These are phyloP conservation scores for Diachasmimorpha longicaudata DNA, from an alignment of 1,140 invertebrate species.

Conservation along the genomic window DNA sequence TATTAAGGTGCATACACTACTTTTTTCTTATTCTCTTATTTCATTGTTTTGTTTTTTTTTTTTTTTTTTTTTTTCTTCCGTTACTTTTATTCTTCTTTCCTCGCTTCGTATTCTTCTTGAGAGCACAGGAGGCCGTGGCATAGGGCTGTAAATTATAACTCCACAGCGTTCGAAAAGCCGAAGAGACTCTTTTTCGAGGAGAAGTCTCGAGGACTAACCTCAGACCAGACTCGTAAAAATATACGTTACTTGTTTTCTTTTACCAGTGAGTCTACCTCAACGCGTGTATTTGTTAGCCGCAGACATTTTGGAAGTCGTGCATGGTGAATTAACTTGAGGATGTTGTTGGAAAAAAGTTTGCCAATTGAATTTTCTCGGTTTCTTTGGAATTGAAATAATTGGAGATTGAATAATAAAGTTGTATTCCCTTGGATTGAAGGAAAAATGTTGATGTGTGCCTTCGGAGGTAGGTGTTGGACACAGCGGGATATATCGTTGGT, in stretches of 20 bases:
- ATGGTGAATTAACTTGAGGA: neutral
- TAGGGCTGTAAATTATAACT: slow-evolving; percentile 61
- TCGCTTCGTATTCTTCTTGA: slow-evolving; percentile 15
- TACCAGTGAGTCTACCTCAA: neutral
- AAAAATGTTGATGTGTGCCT: slow-evolving; percentile 21
- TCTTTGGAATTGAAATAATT: slow-evolving; percentile 46
- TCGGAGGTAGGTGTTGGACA: slow-evolving; percentile 62
- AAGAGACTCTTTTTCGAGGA: slow-evolving; percentile 27
- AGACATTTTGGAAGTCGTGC: neutral
- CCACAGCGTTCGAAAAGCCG: slow-evolving; percentile 56
- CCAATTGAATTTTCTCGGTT: too few relatives aligned
- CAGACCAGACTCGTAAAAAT: slow-evolving; percentile 59
- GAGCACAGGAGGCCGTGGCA: slow-evolving; percentile 18
- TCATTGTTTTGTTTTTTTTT: neutral
- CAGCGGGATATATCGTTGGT: slow-evolving; percentile 50
- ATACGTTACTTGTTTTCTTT: slow-evolving; percentile 35
- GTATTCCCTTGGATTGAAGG: neutral
- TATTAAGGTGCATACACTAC: slow-evolving; percentile 41
- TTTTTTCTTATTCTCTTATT: slow-evolving; percentile 1
- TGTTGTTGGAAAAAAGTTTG: neutral
- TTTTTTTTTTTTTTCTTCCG: neutral
- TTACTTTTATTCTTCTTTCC: slow-evolving; percentile 10
- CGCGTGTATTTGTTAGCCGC: neutral
- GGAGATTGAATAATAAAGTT: slow-evolving; percentile 48
- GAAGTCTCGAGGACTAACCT: slow-evolving; percentile 50